Evolutionary conservation across 2,113 vertebrate genomes (phyloP).

Genomic region (Gnathonemus longibarbis): DNA sequence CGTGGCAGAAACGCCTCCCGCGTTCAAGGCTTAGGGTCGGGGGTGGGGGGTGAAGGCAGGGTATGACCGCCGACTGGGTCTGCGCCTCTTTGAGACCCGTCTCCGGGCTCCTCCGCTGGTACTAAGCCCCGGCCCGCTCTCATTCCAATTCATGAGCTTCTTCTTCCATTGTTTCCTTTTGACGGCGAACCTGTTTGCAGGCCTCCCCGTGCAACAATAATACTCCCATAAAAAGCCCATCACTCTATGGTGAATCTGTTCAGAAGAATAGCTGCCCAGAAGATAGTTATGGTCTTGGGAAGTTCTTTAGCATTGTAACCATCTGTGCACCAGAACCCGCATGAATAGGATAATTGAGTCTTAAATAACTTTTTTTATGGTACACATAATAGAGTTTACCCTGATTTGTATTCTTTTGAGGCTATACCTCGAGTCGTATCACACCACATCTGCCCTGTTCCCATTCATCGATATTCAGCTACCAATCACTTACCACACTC

Average conservation of each 20-base stretch:
- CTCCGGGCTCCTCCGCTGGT: constrained; percentile 44
- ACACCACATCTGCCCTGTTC: constrained; percentile 79
- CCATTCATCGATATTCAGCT: constrained; percentile 60
- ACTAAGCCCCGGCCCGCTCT: constrained; percentile 44
- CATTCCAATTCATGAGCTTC: constrained; percentile 53
- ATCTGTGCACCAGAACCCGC: constrained; percentile 67
- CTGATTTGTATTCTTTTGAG: constrained; percentile 77
- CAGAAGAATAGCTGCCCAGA: constrained; percentile 68
- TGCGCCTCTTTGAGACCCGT: constrained; percentile 38
- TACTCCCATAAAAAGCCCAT: constrained; percentile 69
- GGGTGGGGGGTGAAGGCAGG: neutral
- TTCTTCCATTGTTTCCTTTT: constrained; percentile 54
- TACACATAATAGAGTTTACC: constrained; percentile 62
- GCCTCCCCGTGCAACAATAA: constrained; percentile 57
- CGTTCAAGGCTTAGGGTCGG: constrained; percentile 29
- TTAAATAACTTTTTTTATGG: constrained; percentile 65
- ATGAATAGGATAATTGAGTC: constrained; percentile 77
- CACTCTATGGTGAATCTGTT: constrained; percentile 65
- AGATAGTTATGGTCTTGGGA: constrained; percentile 70
- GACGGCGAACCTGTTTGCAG: constrained; percentile 47
- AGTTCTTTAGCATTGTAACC: constrained; percentile 69
- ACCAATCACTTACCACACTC: constrained; percentile 80
- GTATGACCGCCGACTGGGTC: constrained; percentile 37
- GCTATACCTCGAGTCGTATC: constrained; percentile 62
- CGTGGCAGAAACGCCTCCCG: constrained; percentile 50